Evolutionary conservation across 2,888 invertebrate species (phyloP), one percentile per base, ranked within the genome.

Genomic region (Dromius quadrimaculatus): DNA sequence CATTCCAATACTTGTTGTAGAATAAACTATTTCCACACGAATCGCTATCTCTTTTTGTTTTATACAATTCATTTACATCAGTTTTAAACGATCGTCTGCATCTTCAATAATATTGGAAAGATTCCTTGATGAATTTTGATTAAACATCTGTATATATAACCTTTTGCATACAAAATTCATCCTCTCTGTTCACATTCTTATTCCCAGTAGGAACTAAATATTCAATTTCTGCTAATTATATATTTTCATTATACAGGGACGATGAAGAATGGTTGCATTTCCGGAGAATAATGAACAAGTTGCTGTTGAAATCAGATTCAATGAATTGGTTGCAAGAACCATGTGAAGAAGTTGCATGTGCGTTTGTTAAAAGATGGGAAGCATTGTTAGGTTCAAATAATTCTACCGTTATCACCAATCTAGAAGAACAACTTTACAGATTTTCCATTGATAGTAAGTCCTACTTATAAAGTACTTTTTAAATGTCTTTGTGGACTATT

Each of bases 211-310:
- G 9, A 54, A 28, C 28, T 47, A n/a, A 47, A 54, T 54, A 47
- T 28, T 54, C 28, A 54, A 23, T 54, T 54, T 54, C 41, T 41
- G 2, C 6, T 41, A 28, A 28, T 54, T 23, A 54, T 54, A 54
- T 11, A 6, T 2, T 41, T 41, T 41, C 41, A 54, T 54, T 65
- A 74, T 74, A 34, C 75, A 88, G 87, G 87, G 85, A 94, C 76
- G 94, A 92, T 0, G 87, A 89, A 68, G 92, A 94, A 80, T 95
- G 95, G 95, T 81, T 89, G 71, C 81, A 85, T 54, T 88, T 89
- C 77, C 85, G 95, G 36, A 87, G 88, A 76, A 85, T 90, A 72
- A 85, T 94, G 83, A 95, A 94, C 81, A 89, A 87, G 78, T 82
- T 90, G 73, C 82, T 95, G 75, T 83, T 95, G 8, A 87, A 86